Conservation (phyloP, 2,888 invertebrate species). For the Agrotis clavis region DNA sequence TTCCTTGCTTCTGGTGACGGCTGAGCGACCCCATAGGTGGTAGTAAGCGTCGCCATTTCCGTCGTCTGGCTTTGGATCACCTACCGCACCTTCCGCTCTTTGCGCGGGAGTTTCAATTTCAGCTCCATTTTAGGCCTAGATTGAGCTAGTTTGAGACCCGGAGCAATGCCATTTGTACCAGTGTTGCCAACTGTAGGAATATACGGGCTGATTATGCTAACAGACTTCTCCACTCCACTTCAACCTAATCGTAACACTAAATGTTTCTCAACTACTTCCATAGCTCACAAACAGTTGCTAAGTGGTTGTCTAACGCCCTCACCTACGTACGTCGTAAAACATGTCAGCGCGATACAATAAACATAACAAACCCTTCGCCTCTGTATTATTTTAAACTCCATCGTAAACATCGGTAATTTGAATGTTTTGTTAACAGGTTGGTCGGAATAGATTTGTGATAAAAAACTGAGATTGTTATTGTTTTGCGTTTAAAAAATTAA, state of each 20-base stretch:
- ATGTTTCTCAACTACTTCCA: constrained; percentile 26
- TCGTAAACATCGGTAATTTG: constrained; percentile 49
- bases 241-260: constrained; percentile 25
- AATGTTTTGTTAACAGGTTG: constrained; percentile 32
- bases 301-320: constrained; percentile 57
- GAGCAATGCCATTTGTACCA: too few relatives aligned
- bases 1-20: too few relatives aligned
- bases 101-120: too few relatives aligned
- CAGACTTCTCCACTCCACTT: neutral
- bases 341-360: constrained; percentile 59
- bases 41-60: too few relatives aligned
- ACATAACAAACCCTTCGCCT: constrained; percentile 48
- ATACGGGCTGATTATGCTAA: neutral
- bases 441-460: neutral
- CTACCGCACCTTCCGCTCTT: too few relatives aligned
- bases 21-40: too few relatives aligned
- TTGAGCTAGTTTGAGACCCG: too few relatives aligned
- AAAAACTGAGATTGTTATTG: neutral
- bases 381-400: constrained; percentile 55
- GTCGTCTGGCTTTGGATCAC: too few relatives aligned
- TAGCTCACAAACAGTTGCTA: constrained; percentile 52
- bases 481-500: neutral
- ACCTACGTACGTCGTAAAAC: constrained; percentile 62
- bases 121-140: too few relatives aligned
- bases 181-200: neutral